A percentile compares a stretch with the other conserved stretches of the same genome.
Evolutionary conservation across 2,888 invertebrate genomes (phyloP).

Genomic region (Apamea epomidion): DNA sequence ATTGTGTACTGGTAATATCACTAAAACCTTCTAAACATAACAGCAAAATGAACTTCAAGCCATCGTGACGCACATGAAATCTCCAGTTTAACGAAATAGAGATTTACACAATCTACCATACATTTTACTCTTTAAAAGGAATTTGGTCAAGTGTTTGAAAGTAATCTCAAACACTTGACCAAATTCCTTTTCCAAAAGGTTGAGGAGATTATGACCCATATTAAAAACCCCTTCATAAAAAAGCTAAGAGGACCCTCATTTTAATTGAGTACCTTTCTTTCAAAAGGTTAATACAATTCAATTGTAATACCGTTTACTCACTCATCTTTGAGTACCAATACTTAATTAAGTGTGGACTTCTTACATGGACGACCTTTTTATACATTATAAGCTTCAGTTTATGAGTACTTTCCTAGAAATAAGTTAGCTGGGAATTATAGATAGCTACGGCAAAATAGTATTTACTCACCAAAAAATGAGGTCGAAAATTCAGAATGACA

Average conservation of each 20-base stretch:
- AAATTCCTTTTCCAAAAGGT: background rate
- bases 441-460: background rate
- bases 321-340: conserved; percentile 19
- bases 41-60: background rate
- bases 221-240: conserved; percentile 9
- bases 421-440: background rate
- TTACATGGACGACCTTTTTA: conserved; percentile 3
- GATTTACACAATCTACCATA: too few species aligned
- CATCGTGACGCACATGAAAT: background rate
- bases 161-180: background rate
- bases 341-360: conserved; percentile 1
- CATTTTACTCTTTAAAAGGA: background rate
- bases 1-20: background rate
- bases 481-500: background rate
- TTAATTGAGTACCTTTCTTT: conserved; percentile 9
- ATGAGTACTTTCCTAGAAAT: background rate
- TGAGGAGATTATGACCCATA: conserved; percentile 15
- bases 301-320: conserved; percentile 20
- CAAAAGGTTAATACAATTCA: conserved; percentile 30
- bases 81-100: background rate
- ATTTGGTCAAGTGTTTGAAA: background rate
- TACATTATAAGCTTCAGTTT: background rate
- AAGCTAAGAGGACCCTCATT: conserved; percentile 24
- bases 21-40: background rate
- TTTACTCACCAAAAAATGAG: background rate